Evolutionary conservation across 2,888 invertebrate species (phyloP).

Genomic region (Tenodera sinensis): DNA sequence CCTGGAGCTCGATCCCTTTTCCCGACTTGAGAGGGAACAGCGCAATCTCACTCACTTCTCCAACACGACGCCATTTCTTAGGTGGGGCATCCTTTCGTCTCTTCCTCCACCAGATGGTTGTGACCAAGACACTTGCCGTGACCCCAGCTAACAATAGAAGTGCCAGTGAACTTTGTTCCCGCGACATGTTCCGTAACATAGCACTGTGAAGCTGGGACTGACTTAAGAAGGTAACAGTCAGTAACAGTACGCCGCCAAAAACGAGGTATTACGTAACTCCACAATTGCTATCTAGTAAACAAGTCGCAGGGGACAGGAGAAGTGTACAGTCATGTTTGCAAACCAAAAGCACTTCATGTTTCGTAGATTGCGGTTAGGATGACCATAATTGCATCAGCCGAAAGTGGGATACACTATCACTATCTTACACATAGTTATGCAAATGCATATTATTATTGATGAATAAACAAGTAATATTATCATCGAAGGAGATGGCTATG

Average conservation of each 20-base stretch:
- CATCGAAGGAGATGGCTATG: too few relatives aligned
- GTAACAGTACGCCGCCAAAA: background rate
- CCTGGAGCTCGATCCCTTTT: background rate
- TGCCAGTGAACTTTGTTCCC: background rate
- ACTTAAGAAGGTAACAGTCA: too few relatives aligned
- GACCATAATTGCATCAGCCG: too few relatives aligned
- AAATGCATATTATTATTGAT: too few relatives aligned
- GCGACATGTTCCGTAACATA: background rate
- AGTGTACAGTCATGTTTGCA: too few relatives aligned
- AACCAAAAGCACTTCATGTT: too few relatives aligned
- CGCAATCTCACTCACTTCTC: background rate
- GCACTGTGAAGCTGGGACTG: background rate
- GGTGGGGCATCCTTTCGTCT: background rate
- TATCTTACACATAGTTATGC: too few relatives aligned
- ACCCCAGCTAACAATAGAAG: background rate
- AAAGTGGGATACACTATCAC: too few relatives aligned
- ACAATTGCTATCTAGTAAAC: background rate
- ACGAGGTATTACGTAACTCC: background rate
- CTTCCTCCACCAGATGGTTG: background rate
- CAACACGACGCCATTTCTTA: slow-evolving; percentile 1
- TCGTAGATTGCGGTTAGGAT: too few relatives aligned
- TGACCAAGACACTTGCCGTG: background rate
- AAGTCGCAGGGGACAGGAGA: too few relatives aligned
- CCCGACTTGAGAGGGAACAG: slow-evolving; percentile 21
- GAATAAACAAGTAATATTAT: too few relatives aligned